Conservation (phyloP, 2,113 vertebrate genomes). For the Pardalotus punctatus region DNA sequence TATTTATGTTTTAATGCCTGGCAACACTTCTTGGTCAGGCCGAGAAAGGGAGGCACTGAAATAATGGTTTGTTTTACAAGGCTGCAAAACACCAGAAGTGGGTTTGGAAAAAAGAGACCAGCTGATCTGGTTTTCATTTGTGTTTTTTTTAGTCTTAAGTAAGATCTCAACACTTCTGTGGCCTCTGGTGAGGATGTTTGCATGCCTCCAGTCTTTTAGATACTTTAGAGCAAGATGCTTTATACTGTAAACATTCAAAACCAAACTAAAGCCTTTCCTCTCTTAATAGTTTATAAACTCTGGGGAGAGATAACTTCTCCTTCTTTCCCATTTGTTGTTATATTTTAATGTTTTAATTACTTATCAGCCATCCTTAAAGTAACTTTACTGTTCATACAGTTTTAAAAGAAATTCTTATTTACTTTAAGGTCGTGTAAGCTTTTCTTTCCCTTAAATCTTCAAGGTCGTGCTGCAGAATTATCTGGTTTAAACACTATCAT, state of each 20-base stretch:
- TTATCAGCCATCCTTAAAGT: not conserved
- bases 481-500: not conserved
- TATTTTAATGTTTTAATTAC: not conserved
- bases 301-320: not conserved
- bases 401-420: not conserved
- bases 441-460: not conserved
- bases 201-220: not conserved
- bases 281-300: not conserved
- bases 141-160: not conserved
- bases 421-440: not conserved
- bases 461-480: constrained; percentile 11
- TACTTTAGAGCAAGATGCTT: not conserved
- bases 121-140: not conserved
- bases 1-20: not conserved
- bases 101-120: not conserved
- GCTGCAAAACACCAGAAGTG: not conserved
- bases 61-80: not conserved
- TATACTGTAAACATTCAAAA: not conserved
- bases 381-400: not conserved
- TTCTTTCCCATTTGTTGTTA: not conserved
- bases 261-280: not conserved
- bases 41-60: not conserved
- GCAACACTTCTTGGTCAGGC: not conserved
- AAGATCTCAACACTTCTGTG: not conserved
- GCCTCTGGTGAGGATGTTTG: not conserved